Base-by-base conservation (phyloP, 2,888 invertebrate genomes). In the Chirona hameri region DNA sequence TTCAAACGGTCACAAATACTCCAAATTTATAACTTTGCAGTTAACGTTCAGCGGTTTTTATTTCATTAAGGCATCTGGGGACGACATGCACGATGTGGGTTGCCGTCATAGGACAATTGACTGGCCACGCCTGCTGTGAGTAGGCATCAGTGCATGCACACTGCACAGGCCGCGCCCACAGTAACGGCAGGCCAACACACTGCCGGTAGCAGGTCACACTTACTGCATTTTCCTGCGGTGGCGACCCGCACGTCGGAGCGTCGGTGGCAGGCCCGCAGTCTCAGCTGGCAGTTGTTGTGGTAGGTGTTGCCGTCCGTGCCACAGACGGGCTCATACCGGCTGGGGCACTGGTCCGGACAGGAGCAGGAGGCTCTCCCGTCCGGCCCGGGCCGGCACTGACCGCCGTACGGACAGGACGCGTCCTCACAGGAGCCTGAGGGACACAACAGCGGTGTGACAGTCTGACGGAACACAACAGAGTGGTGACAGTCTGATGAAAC, bases 251-350 rank as follows among this genome's bases (percentile, higher is more conserved):
- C 83, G 79, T 84, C 82, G 29, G 82, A 80, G 79, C 82, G 82
- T 21, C 72, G 82, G 31, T 81, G 83, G 81, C 85, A 85, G 81
- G 85, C 82, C 24, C 82, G 83, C 14, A 82, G 80, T 24, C 82
- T 79, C 31, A 85, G 81, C 80, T 85, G 84, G 83, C 85, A 85
- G 69, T 80, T 82, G 48, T 84, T 83, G 65, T 83, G 82, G 82
- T 85, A 85, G 82, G 84, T 82, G 80, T 83, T 79, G 31, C 85
- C 85, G 82, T 85, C 84, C 29, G 84, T 84, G 82, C 84, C 85
- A 81, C 85, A 85, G 46, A 85, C 83, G 15, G 83, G 81, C 29
- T 21, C 31, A 46, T 79, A 81, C 82, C 84, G 82, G 46, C 82
- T 79, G 81, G 83, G 82, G 82, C 81, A 83, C 72, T 79, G 83